Evolutionary conservation across 2,888 invertebrate genomes (phyloP).

Genomic region (Arrhopalites spinosus): DNA sequence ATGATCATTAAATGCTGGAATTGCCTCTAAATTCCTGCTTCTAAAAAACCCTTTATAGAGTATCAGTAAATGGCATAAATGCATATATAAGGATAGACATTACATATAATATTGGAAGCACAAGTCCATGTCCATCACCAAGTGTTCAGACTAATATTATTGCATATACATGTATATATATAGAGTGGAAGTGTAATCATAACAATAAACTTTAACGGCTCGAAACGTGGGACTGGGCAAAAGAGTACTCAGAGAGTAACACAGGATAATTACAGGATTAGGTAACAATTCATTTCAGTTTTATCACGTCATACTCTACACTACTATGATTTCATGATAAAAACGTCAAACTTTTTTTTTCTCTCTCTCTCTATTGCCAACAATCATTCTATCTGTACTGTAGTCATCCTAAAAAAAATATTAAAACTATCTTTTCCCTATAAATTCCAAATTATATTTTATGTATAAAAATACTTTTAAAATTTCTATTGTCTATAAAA

Average conservation of each 20-base stretch:
- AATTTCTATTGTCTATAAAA: too few species aligned
- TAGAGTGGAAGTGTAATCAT: slow-evolving; percentile 22
- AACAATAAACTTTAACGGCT: slow-evolving; percentile 34
- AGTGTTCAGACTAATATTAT: background rate
- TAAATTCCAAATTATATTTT: background rate
- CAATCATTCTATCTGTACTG: background rate
- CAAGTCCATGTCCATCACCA: too few species aligned
- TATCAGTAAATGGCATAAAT: too few species aligned
- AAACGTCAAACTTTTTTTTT: slow-evolving; percentile 7
- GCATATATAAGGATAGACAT: too few species aligned
- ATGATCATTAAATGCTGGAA: too few species aligned
- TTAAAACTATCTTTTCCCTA: slow-evolving; percentile 2
- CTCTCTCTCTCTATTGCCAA: slow-evolving; percentile 2
- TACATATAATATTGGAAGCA: too few species aligned
- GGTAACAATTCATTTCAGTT: slow-evolving; percentile 32
- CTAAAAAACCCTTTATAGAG: too few species aligned
- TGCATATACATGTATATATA: background rate
- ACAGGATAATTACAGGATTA: slow-evolving; percentile 29
- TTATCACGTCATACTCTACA: slow-evolving; percentile 27
- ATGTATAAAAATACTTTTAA: too few species aligned
- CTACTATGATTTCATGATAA: slow-evolving; percentile 3
- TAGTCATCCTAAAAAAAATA: background rate
- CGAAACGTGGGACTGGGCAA: slow-evolving; percentile 26
- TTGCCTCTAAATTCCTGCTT: too few species aligned
- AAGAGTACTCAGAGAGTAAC: background rate